These are phyloP conservation scores for Ivindomyrus marchei DNA, from an alignment of 2,113 vertebrate species.

Conservation along the genomic window DNA sequence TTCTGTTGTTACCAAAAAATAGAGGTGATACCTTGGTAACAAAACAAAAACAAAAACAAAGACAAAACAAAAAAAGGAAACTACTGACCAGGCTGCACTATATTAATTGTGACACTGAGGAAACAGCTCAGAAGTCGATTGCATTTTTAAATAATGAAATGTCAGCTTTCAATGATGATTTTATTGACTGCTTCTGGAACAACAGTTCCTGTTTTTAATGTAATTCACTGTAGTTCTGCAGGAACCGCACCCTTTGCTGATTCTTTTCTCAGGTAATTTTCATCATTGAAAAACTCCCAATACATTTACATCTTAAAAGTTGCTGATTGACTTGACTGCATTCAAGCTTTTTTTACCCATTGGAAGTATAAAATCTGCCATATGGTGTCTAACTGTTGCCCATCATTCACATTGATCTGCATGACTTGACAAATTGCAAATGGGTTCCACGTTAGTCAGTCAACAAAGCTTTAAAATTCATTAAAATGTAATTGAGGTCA, in stretches of 20 bases:
- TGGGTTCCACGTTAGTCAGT: conserved; percentile 23
- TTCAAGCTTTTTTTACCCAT: background rate
- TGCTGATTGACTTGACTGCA: background rate
- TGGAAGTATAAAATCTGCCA: background rate
- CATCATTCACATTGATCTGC: conserved; percentile 2
- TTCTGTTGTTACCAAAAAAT: background rate
- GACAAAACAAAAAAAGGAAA: background rate
- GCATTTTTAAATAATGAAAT: background rate
- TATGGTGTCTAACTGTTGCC: conserved; percentile 7
- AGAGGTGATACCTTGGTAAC: background rate
- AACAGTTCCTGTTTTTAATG: background rate
- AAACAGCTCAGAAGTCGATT: background rate
- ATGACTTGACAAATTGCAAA: conserved; percentile 19
- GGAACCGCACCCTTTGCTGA: background rate
- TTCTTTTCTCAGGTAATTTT: background rate
- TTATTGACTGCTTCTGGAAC: background rate
- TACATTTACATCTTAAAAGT: background rate
- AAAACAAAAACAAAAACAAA: too few species aligned
- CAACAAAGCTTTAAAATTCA: conserved; percentile 27
- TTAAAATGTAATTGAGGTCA: conserved; percentile 43
- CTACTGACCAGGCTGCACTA: background rate
- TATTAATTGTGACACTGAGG: background rate
- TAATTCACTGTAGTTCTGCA: background rate
- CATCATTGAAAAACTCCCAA: background rate
- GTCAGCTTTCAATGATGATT: background rate